Evolutionary conservation across 2,888 invertebrate genomes (phyloP), one percentile per base, ranked within the genome.

Genomic region (Hyppa rectilinea): DNA sequence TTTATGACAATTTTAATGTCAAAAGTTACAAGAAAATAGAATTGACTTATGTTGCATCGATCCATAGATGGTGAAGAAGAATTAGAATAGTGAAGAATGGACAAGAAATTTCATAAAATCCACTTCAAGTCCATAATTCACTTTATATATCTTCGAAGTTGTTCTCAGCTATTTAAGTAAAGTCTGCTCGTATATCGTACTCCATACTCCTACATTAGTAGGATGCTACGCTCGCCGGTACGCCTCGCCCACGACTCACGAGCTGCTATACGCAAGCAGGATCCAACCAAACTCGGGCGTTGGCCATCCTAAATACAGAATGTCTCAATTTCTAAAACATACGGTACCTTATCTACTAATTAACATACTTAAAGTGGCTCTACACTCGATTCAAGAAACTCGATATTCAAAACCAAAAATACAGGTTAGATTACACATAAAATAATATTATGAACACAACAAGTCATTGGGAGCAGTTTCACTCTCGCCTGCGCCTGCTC

Each of bases 341-440:
- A 71, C 77, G 68, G 65, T 75, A 76, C 52, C 10, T 72, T 29
- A n/a, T n/a, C n/a, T n/a, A 58, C 6, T 65, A 65, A 73, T 76
- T 73, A 67, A 76, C 70, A 81, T 61, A 71, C 34, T 38, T 64
- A 58, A 71, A 64, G 45, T 50, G 12, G 52, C 23, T 71, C 43
- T 62, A 43, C 20, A 34, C 60, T 31, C 38, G 40, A 38, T 38
- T 66, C 52, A 55, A 58, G 49, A 50, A 61, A 34, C 12, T 63
- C 23, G 45, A 59, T 59, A 47, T 58, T 53, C 20, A 55, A 49
- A 70, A 69, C 53, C 29, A 50, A 49, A 38, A 64, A 65, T 49
- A 81, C 72, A 56, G 69, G 71, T 72, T 61, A 29, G 20, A 38
- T 69, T 55, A 43, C 50, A 62, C 49, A 68, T 59, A 47, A 50